Evolutionary conservation across 2,888 invertebrate species (phyloP).

Genomic region (Epiblema foenella): DNA sequence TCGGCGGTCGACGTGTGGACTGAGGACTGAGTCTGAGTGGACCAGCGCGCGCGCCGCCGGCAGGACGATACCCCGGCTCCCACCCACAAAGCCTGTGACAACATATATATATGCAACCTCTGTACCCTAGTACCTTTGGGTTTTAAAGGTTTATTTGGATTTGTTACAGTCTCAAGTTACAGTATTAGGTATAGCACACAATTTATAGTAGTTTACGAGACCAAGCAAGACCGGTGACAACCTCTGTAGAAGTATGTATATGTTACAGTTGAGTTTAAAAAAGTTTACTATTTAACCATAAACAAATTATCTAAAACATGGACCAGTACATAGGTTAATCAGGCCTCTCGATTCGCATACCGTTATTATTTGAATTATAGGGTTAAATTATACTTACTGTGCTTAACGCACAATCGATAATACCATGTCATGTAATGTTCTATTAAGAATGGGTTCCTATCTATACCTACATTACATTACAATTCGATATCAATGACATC

Average conservation of each 20-base stretch:
- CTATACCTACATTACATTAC: too few relatives aligned
- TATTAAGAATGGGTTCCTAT: too few relatives aligned
- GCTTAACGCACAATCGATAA: too few relatives aligned
- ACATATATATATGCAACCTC: conserved; percentile 36
- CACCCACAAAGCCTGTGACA: conserved; percentile 49
- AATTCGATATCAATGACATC: background rate
- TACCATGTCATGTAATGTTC: too few relatives aligned
- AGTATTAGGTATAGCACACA: background rate
- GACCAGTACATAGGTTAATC: too few relatives aligned
- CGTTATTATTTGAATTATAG: too few relatives aligned
- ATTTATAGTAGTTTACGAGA: background rate
- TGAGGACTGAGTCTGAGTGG: conserved; percentile 34
- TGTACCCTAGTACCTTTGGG: background rate
- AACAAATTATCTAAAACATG: too few relatives aligned
- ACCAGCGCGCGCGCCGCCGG: conserved; percentile 46
- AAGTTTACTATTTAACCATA: too few relatives aligned
- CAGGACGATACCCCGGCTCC: conserved; percentile 76
- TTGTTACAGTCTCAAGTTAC: background rate
- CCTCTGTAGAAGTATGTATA: too few relatives aligned
- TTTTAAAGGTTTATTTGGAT: background rate
- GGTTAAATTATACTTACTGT: too few relatives aligned
- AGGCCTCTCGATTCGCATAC: too few relatives aligned
- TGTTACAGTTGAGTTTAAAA: too few relatives aligned
- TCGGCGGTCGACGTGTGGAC: conserved; percentile 46
- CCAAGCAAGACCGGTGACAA: background rate